These are phyloP conservation scores for Diabrotica undecimpunctata DNA, from an alignment of 1,140 invertebrate genomes.

Conservation along the genomic window DNA sequence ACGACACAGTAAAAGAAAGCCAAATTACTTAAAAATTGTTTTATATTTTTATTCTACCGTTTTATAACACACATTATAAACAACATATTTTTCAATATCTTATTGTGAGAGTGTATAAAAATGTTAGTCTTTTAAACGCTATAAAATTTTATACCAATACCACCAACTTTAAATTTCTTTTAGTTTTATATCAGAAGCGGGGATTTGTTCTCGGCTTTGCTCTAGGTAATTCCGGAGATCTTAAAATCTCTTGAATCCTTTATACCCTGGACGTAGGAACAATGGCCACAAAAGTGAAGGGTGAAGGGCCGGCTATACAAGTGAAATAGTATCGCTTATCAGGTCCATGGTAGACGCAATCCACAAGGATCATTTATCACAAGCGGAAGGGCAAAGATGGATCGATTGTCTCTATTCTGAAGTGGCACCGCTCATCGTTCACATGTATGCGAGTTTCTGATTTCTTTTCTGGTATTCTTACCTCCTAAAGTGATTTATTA, in stretches of 20 bases:
- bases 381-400: slow-evolving; percentile 35
- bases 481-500: slow-evolving; percentile 15
- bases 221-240: background rate
- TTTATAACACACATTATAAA: too few species aligned
- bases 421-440: slow-evolving; percentile 37
- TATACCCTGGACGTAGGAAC: background rate
- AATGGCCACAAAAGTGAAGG: background rate
- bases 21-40: too few species aligned
- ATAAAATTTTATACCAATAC: too few species aligned
- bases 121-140: too few species aligned
- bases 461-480: slow-evolving; percentile 29
- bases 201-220: background rate
- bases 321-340: slow-evolving; percentile 21
- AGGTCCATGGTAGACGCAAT: slow-evolving; percentile 30
- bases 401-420: slow-evolving; percentile 40
- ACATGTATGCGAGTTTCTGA: slow-evolving; percentile 34
- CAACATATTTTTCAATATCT: too few species aligned
- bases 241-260: slow-evolving; percentile 3
- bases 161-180: too few species aligned
- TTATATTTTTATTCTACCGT: too few species aligned
- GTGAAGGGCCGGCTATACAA: slow-evolving; percentile 9
- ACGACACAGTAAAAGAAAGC: too few species aligned
- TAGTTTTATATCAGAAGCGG: too few species aligned
- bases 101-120: too few species aligned
- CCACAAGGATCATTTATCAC: slow-evolving; percentile 39